A percentile compares a stretch with the other conserved stretches of the same genome.
Evolutionary conservation across 30 jellyfish, hydroid and myxozoan species (phyloP).

Genomic region (Sanderia malayensis): DNA sequence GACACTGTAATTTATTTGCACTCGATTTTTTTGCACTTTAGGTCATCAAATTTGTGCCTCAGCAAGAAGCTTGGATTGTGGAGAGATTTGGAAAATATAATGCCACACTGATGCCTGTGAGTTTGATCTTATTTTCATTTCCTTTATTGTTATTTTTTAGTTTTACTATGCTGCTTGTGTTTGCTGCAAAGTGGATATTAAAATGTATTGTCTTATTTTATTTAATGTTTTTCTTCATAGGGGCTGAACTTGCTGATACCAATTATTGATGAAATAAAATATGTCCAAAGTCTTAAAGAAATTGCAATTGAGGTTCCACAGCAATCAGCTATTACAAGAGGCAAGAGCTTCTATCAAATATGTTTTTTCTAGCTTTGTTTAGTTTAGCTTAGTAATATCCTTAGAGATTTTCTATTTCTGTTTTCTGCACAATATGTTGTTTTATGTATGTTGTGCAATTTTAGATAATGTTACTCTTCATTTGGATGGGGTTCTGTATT

Average conservation of each 20-base stretch:
- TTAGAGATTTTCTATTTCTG: no score
- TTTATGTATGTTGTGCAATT: no score
- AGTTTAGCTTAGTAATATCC: no score
- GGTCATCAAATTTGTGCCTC: conserved; percentile 96
- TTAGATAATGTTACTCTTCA: conserved; percentile 88
- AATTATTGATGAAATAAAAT: conserved; percentile 86
- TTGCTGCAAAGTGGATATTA: no score
- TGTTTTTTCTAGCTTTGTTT: background rate
- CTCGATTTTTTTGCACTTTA: no score
- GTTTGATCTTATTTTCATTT: background rate
- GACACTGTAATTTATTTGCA: no score
- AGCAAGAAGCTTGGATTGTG: conserved; percentile 98
- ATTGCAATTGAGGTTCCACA: conserved; percentile 94
- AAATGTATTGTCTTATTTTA: no score
- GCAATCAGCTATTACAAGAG: conserved; percentile 98
- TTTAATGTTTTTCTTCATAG: conserved; percentile 44
- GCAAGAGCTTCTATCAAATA: conserved; percentile 19
- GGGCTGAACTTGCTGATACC: conserved; percentile 90
- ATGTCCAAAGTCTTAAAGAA: conserved; percentile 91
- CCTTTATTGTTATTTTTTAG: no score
- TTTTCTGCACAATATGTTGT: no score
- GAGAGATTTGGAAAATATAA: conserved; percentile 96
- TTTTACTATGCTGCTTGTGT: no score
- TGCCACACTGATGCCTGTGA: conserved; percentile 75
- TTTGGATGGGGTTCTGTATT: conserved; percentile 91